Percentiles rank a stretch among this genome's conserved stretches.
phyloP scores from a whole-genome alignment of 2,113 vertebrate genomes.

The Athene noctua region DNA sequence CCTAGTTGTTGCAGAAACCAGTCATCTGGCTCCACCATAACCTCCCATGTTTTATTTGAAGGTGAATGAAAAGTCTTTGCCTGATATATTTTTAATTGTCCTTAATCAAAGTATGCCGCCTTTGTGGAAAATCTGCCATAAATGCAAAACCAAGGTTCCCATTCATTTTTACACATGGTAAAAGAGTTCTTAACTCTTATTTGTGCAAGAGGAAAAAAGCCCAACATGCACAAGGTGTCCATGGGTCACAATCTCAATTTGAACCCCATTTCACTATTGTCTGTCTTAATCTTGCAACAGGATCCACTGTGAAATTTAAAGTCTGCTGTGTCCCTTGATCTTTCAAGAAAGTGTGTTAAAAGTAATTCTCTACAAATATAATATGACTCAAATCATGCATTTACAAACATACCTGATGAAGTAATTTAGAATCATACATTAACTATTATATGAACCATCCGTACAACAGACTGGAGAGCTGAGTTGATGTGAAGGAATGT shows the following conservation, averaged over 20 bases:
- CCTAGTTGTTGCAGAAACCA: not conserved
- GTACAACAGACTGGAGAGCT: not conserved
- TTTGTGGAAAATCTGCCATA: not conserved
- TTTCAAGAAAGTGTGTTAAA: not conserved
- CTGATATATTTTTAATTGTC: not conserved
- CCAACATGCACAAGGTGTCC: not conserved
- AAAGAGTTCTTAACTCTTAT: not conserved
- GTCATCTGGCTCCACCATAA: not conserved
- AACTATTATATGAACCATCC: not conserved
- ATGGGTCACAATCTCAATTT: not conserved
- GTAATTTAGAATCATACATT: not conserved
- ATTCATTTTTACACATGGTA: not conserved
- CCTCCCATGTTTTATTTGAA: rapidly evolving
- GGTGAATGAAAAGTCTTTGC: not conserved
- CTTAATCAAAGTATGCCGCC: not conserved
- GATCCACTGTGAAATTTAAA: not conserved
- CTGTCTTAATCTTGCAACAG: not conserved
- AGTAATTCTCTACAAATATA: not conserved
- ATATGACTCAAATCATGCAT: not conserved
- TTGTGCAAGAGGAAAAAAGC: not conserved
- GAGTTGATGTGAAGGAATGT: not conserved
- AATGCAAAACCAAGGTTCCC: not conserved
- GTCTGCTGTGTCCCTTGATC: not conserved
- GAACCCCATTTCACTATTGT: not conserved
- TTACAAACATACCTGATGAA: not conserved